Evolutionary conservation across 2,888 invertebrate species (phyloP).

Genomic region (Blomia tropicalis): DNA sequence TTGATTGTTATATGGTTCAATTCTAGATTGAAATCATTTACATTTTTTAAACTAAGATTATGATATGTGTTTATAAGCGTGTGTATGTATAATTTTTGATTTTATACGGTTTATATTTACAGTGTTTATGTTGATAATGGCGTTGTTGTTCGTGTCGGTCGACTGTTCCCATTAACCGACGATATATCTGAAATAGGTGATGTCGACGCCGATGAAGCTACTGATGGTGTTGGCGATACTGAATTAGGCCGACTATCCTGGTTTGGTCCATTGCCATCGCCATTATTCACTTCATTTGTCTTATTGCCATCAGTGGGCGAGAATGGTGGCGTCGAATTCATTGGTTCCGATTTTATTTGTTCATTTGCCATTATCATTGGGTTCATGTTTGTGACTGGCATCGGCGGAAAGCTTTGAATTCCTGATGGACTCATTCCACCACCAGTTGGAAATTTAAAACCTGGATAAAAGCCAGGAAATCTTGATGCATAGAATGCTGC

Average conservation of each 20-base stretch:
- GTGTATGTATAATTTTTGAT: too few species aligned
- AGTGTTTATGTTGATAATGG: too few species aligned
- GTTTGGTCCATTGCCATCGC: neutral
- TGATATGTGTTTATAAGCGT: too few species aligned
- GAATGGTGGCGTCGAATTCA: neutral
- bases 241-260: neutral
- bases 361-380: neutral
- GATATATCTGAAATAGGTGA: conserved; percentile 13
- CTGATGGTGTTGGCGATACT: neutral
- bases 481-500: conserved; percentile 23
- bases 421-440: neutral
- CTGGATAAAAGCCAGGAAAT: conserved; percentile 26
- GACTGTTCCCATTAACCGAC: neutral
- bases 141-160: neutral
- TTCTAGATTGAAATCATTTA: too few species aligned
- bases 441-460: conserved; percentile 23
- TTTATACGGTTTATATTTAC: too few species aligned
- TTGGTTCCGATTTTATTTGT: too few species aligned
- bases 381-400: neutral
- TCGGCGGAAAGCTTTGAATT: neutral
- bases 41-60: too few species aligned
- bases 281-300: neutral
- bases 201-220: neutral
- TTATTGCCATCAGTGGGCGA: neutral
- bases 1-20: too few species aligned